Base-by-base conservation (phyloP, 2,888 invertebrate species). In the Watsonalla binaria region DNA sequence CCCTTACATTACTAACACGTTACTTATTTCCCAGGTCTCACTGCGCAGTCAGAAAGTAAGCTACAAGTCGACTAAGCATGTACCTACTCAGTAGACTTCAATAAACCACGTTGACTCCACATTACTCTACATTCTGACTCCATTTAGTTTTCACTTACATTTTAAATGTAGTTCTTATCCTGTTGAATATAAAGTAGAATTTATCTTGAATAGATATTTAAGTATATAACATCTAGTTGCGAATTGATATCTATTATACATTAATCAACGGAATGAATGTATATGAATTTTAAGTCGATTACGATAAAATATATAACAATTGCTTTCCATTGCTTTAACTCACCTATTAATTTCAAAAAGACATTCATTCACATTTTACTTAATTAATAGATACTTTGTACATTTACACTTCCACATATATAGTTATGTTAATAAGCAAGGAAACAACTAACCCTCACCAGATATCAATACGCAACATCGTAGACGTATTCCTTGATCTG, bases 11-110 rank as follows among this genome's bases (percentile, higher is more conserved):
- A 86, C 81, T 88, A 88, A 88, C 80, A 71, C 68, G 65, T 80
- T 82, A 66, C 74, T 86, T 87, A 82, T 87, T 89, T 75, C 89
- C 82, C 90, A 90, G 90, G 90, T 90, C 90, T 90, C 81, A 90
- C 90, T 74, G 80, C 73, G 83, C 78, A 86, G 87, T 87, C 90
- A 74, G 90, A 90, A 86, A 90, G 90, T 90, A 90, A 90, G 90
- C 80, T 70, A 74, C 65, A 70, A 57, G 70, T 66, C 60, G 61
- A 78, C 64, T 79, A 72, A 80, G 88, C 89, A 89, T 89, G 89
- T 72, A 66, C 65, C 69, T 65, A 60, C 66, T 74, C 78, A 76
- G 64, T 45, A 51, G 63, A 55, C 56, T 56, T 61, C 56, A 49
- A 42, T 42, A 57, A 39, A 53, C 42, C 53, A 50, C 55, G 57